Percentiles rank a stretch among this genome's conserved stretches.
phyloP scores from a whole-genome alignment of 2,113 vertebrate genomes.

The Chauna torquata region DNA sequence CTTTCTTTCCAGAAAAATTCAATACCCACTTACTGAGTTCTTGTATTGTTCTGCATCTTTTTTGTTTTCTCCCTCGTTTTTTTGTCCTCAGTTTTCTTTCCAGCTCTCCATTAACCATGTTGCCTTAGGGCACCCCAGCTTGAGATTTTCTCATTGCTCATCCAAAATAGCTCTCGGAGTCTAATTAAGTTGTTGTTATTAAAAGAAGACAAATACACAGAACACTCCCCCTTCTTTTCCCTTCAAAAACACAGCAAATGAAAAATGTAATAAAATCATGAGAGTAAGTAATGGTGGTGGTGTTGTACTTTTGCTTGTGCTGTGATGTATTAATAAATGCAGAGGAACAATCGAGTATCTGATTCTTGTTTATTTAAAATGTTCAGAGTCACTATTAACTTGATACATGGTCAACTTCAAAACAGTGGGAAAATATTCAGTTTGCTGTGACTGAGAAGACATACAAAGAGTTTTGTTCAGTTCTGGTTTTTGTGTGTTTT shows the following conservation, averaged over 20 bases:
- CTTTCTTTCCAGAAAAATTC: neutral
- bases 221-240: neutral
- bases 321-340: neutral
- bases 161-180: neutral
- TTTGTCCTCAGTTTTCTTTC: neutral
- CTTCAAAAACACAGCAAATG: neutral
- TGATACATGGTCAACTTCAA: neutral
- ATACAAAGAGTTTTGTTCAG: neutral
- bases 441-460: neutral
- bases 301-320: neutral
- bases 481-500: neutral
- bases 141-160: neutral
- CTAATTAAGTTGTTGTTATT: conserved; percentile 30
- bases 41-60: neutral
- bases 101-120: neutral
- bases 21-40: neutral
- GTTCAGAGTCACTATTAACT: neutral
- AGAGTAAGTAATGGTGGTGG: neutral
- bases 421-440: neutral
- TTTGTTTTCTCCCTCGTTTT: neutral
- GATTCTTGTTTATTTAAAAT: neutral
- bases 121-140: neutral
- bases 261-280: neutral
- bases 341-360: neutral
- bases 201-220: neutral